These are phyloP conservation scores for Halichondria panicea DNA, from an alignment of 37 sponge, comb jelly and placozoan species.

Conservation along the genomic window DNA sequence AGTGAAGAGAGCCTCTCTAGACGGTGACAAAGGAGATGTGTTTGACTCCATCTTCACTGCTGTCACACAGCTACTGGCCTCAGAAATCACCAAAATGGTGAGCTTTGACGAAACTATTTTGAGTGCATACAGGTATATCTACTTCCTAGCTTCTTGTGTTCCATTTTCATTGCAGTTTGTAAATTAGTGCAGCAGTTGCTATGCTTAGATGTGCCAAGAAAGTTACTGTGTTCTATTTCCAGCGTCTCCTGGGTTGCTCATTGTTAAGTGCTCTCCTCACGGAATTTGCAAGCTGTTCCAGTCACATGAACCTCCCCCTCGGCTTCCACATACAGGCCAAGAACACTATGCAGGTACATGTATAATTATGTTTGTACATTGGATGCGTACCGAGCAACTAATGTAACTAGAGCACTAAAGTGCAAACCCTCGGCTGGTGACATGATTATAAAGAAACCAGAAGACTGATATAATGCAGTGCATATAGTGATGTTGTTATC, in stretches of 20 bases:
- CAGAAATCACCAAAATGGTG: conserved; percentile 27
- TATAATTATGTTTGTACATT: too few relatives aligned
- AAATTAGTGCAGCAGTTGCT: too few relatives aligned
- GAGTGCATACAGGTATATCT: too few relatives aligned
- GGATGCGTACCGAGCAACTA: too few relatives aligned
- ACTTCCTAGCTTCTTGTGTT: background rate
- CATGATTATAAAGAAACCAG: too few relatives aligned
- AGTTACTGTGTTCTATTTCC: background rate
- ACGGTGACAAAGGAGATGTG: conserved; percentile 13
- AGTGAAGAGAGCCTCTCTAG: conserved; percentile 61
- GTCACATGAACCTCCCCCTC: conserved; percentile 47
- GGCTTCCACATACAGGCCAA: conserved; percentile 68
- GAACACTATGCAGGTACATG: conserved; percentile 52
- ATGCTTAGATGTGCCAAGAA: background rate
- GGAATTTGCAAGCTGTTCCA: conserved; percentile 58
- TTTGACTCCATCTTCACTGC: conserved; percentile 39
- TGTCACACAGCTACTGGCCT: conserved; percentile 44
- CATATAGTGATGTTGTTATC: too few relatives aligned
- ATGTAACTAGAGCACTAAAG: too few relatives aligned
- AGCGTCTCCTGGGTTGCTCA: conserved; percentile 51
- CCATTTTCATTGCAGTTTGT: background rate
- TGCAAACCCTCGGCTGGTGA: too few relatives aligned
- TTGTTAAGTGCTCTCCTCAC: conserved; percentile 57
- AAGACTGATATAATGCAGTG: too few relatives aligned
- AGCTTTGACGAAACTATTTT: too few relatives aligned